These are phyloP conservation scores for Scaptomyza flava DNA, from an alignment of 2,888 invertebrate species.

Conservation along the genomic window DNA sequence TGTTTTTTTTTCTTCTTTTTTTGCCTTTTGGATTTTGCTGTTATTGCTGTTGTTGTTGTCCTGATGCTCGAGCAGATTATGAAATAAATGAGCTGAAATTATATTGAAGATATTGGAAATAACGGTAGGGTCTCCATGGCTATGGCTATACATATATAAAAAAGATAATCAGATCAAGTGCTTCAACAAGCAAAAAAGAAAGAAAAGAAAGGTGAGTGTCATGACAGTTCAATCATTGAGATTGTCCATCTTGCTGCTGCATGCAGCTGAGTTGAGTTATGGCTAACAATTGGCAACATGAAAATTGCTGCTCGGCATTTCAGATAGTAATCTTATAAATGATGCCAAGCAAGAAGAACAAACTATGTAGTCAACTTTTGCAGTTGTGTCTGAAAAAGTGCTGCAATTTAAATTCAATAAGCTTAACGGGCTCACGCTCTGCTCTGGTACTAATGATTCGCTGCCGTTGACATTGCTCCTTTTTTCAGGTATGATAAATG, in stretches of 20 bases:
- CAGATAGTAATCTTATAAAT: slow-evolving; percentile 22
- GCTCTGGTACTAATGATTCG: slow-evolving; percentile 39
- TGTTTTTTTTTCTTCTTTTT: slow-evolving; percentile 23
- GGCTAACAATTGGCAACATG: slow-evolving; percentile 31
- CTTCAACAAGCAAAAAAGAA: slow-evolving; percentile 1
- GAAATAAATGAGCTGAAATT: slow-evolving; percentile 69
- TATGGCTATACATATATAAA: neutral
- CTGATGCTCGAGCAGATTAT: slow-evolving; percentile 60
- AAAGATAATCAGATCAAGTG: slow-evolving; percentile 40
- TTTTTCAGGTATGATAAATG: slow-evolving; percentile 65
- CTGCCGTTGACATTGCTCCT: slow-evolving; percentile 47
- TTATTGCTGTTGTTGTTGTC: slow-evolving; percentile 11
- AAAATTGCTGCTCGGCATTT: slow-evolving; percentile 21
- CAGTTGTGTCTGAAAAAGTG: slow-evolving; percentile 6
- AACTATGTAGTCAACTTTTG: neutral
- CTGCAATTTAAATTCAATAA: slow-evolving; percentile 45
- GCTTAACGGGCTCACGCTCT: neutral
- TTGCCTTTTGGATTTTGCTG: slow-evolving; percentile 23
- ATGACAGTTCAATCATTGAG: slow-evolving; percentile 71
- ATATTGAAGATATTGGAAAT: slow-evolving; percentile 52
- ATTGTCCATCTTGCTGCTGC: slow-evolving; percentile 48
- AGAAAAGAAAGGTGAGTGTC: slow-evolving; percentile 41
- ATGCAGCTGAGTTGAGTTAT: slow-evolving; percentile 46
- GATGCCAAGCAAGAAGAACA: neutral
- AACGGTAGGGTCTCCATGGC: slow-evolving; percentile 42